phyloP scores from a whole-genome alignment of 2,113 vertebrate species.

The Trematomus loennbergii region DNA sequence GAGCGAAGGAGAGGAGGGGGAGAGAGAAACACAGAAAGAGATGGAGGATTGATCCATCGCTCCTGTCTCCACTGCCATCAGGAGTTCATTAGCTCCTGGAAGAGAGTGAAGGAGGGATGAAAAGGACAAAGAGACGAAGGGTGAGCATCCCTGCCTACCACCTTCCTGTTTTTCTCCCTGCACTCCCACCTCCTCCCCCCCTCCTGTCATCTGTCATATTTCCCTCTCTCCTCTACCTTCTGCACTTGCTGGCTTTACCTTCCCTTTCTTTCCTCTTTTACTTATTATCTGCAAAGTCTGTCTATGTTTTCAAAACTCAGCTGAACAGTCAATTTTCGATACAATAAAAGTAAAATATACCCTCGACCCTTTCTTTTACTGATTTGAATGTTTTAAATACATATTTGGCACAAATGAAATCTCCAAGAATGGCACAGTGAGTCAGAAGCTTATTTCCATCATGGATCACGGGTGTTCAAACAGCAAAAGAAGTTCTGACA shows the following conservation, averaged over 20 bases:
- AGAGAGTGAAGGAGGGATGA: constrained; percentile 39
- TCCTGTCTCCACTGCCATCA: constrained; percentile 64
- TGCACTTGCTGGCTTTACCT: constrained; percentile 26
- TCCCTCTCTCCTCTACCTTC: neutral
- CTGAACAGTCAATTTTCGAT: neutral
- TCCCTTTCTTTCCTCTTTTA: constrained; percentile 1
- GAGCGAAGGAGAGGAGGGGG: constrained; percentile 10
- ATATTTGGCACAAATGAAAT: constrained; percentile 9
- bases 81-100: constrained; percentile 76
- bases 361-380: neutral
- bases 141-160: constrained; percentile 40
- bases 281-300: neutral
- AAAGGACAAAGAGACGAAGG: constrained; percentile 44
- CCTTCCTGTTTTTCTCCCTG: constrained; percentile 37
- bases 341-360: neutral
- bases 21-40: constrained; percentile 26
- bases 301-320: neutral
- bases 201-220: constrained; percentile 14
- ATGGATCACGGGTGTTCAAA: constrained; percentile 31
- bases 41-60: constrained; percentile 64
- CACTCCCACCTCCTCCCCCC: neutral
- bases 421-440: neutral
- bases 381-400: constrained; percentile 2
- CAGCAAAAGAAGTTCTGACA: constrained; percentile 33
- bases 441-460: constrained; percentile 43